Percentiles rank a stretch among this genome's conserved stretches.
Conservation (phyloP, 2,888 invertebrate species). For the Gandaritis pyraliata region DNA sequence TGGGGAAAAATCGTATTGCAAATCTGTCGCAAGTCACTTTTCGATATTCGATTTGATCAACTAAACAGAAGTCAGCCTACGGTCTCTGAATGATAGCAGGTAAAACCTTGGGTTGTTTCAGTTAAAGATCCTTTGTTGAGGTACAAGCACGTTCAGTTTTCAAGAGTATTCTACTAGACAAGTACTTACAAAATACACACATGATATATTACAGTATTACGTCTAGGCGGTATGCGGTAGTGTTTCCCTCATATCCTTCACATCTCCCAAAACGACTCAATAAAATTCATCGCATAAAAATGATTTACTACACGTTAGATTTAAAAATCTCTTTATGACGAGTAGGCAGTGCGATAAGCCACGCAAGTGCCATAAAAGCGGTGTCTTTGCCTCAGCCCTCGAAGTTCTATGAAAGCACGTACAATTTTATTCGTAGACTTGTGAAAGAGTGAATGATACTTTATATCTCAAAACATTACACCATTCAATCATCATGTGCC, state of each 20-base stretch:
- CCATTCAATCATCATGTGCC: neutral
- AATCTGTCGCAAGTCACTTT: no score
- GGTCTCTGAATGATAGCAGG: no score
- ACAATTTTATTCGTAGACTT: slow-evolving; percentile 12
- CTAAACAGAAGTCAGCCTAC: no score
- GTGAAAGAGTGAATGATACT: slow-evolving; percentile 1
- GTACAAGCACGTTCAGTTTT: no score
- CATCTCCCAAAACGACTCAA: slow-evolving; percentile 21
- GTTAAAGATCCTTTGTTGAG: no score
- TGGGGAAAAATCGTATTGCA: no score
- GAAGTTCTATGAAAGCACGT: slow-evolving; percentile 22
- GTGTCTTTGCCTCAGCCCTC: slow-evolving; percentile 28
- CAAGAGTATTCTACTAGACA: no score
- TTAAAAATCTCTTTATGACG: slow-evolving; percentile 39
- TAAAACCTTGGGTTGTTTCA: no score
- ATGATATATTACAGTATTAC: no score
- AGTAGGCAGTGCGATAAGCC: slow-evolving; percentile 45
- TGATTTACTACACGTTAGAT: slow-evolving; percentile 30
- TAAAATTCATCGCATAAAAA: slow-evolving; percentile 35
- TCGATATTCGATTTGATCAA: no score
- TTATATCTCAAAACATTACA: neutral
- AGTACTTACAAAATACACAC: no score
- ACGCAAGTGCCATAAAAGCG: slow-evolving; percentile 41
- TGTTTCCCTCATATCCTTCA: neutral
- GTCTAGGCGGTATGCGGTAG: no score